phyloP scores from a whole-genome alignment of 2,113 vertebrate species.

The Podarcis cretensis region DNA sequence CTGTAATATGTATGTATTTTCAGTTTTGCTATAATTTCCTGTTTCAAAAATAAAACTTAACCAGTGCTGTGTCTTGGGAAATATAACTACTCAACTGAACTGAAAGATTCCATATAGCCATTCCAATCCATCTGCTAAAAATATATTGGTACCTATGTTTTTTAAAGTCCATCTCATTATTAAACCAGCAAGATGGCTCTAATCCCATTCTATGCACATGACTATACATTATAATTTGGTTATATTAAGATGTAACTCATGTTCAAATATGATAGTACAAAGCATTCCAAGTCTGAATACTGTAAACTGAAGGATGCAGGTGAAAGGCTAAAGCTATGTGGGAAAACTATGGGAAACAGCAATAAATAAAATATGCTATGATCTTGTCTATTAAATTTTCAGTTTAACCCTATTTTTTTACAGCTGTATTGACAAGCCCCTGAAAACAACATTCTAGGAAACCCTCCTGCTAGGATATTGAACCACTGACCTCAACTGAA shows the following conservation, averaged over 20 bases:
- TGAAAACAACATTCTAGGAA: conserved; percentile 56
- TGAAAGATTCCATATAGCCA: not conserved
- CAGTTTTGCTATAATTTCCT: conserved; percentile 11
- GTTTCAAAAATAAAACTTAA: conserved; percentile 22
- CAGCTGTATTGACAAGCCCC: conserved; percentile 42
- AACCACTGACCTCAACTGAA: conserved; percentile 20
- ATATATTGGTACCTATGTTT: not conserved
- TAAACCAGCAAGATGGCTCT: not conserved
- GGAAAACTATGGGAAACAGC: conserved; percentile 23
- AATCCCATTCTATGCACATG: not conserved
- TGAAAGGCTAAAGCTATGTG: conserved; percentile 29
- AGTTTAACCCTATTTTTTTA: conserved; percentile 58
- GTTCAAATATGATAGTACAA: conserved; percentile 51
- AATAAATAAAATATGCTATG: conserved; percentile 7
- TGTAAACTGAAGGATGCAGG: conserved; percentile 43
- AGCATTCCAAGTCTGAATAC: conserved; percentile 60
- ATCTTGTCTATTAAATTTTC: conserved; percentile 12
- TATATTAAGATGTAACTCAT: conserved; percentile 42
- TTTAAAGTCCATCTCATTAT: conserved; percentile 16
- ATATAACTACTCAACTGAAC: not conserved
- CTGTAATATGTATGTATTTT: not conserved
- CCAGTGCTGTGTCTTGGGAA: not conserved
- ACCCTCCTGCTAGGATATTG: not conserved
- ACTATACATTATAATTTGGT: not conserved
- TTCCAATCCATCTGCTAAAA: conserved; percentile 1